Percentiles rank a stretch among this genome's conserved stretches.
Evolutionary conservation across 2,113 vertebrate species (phyloP).

Genomic region (Leucosticte australis): DNA sequence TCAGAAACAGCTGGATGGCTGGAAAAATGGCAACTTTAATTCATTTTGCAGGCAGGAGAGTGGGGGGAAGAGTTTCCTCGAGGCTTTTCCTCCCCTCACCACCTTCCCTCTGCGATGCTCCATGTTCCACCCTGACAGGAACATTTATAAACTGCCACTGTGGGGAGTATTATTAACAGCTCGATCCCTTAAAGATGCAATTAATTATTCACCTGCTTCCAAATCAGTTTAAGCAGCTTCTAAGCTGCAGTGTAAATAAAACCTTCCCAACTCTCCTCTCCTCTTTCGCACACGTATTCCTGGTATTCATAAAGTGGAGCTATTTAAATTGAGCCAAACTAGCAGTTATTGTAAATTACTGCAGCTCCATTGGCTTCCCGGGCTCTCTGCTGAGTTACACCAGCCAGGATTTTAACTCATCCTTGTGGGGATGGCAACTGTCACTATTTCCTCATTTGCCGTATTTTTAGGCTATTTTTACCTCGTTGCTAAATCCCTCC

Average conservation of each 20-base stretch:
- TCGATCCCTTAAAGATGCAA: constrained; percentile 65
- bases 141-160: constrained; percentile 42
- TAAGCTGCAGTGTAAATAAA: constrained; percentile 49
- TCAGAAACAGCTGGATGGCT: constrained; percentile 27
- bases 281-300: not conserved
- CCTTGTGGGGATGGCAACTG: constrained; percentile 25
- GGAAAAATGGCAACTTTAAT: constrained; percentile 29
- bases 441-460: constrained; percentile 11
- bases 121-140: not conserved
- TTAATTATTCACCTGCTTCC: constrained; percentile 73
- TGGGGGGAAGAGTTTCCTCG: not conserved
- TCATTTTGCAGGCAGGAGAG: not conserved
- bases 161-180: constrained; percentile 62
- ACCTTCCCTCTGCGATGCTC: constrained; percentile 1
- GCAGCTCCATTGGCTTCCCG: not conserved
- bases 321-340: constrained; percentile 45
- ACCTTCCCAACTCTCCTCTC: constrained; percentile 19
- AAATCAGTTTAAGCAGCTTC: constrained; percentile 61
- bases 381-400: not conserved
- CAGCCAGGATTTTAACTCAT: constrained; percentile 41
- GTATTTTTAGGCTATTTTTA: constrained; percentile 15
- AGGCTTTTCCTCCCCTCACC: not conserved
- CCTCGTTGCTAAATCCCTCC: not conserved
- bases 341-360: constrained; percentile 55
- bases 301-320: not conserved